Percentiles rank a stretch among this genome's conserved stretches.
Conservation (phyloP, 2,113 vertebrate species). For the Morone saxatilis region DNA sequence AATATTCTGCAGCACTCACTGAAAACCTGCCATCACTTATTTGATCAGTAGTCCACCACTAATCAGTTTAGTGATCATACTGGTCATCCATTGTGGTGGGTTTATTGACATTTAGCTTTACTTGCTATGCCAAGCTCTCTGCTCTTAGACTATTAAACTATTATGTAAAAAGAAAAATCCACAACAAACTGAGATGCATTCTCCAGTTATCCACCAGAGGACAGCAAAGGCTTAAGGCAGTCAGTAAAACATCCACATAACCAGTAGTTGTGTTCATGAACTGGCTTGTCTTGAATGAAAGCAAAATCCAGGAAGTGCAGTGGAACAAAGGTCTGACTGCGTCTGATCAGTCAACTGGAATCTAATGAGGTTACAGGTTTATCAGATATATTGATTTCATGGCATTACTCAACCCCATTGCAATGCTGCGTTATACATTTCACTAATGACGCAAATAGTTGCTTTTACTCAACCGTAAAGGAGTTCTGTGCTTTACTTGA, state of each 20-base stretch:
- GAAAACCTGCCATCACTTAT: neutral
- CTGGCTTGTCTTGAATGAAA: slow-evolving; percentile 28
- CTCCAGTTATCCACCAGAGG: slow-evolving; percentile 70
- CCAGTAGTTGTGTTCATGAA: slow-evolving; percentile 11
- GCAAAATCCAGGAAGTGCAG: slow-evolving; percentile 43
- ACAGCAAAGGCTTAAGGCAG: slow-evolving; percentile 65
- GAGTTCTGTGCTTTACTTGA: neutral
- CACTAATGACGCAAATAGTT: neutral
- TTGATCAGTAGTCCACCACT: neutral
- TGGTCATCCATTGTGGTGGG: neutral
- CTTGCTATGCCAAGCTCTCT: neutral
- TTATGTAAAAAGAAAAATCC: neutral
- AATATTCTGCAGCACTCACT: neutral
- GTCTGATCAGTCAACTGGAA: neutral
- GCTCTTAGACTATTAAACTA: neutral
- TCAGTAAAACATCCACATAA: neutral
- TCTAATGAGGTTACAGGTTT: neutral
- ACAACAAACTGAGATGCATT: neutral
- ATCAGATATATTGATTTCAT: neutral
- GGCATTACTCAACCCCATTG: neutral
- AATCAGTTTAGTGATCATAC: too few species aligned
- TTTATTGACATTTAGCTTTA: neutral
- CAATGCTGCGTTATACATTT: neutral
- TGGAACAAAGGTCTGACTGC: slow-evolving; percentile 27
- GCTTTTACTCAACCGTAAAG: neutral